Evolutionary conservation across 2,113 vertebrate species (phyloP).

Genomic region (Gopherus evgoodei): DNA sequence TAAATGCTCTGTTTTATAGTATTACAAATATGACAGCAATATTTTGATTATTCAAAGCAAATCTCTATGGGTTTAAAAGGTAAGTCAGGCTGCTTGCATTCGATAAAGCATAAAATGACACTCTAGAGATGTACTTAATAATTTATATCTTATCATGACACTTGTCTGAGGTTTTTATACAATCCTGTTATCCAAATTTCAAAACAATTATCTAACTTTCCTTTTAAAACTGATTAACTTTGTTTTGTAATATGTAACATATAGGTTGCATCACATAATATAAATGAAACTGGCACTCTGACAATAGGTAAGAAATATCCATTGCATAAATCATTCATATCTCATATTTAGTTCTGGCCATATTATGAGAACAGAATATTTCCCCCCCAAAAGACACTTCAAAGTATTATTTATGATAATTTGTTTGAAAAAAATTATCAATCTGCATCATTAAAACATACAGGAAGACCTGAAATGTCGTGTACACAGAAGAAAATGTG

Average conservation of each 20-base stretch:
- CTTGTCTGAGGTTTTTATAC: constrained; percentile 25
- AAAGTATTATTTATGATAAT: not conserved
- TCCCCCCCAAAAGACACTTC: not conserved
- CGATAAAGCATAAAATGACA: constrained; percentile 55
- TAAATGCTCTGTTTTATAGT: constrained; percentile 26
- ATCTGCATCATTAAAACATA: not conserved
- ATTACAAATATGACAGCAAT: constrained; percentile 66
- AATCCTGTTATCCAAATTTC: constrained; percentile 25
- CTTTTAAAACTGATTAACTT: constrained; percentile 31
- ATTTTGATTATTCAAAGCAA: constrained; percentile 51
- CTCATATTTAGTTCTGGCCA: not conserved
- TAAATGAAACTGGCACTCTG: not conserved
- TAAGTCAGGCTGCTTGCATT: constrained; percentile 50
- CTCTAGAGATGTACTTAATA: constrained; percentile 54
- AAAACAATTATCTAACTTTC: constrained; percentile 35
- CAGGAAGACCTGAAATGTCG: not conserved
- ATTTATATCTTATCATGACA: constrained; percentile 44
- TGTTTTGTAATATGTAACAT: not conserved
- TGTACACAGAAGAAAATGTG: fast-evolving
- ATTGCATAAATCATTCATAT: constrained; percentile 5
- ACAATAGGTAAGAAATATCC: not conserved
- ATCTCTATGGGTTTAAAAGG: constrained; percentile 60
- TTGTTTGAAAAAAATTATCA: not conserved
- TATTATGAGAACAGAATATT: not conserved
- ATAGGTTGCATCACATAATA: fast-evolving